These are phyloP conservation scores for Dicrostonyx torquatus DNA, from an alignment of 2,797 vertebrate genomes.

Conservation along the genomic window DNA sequence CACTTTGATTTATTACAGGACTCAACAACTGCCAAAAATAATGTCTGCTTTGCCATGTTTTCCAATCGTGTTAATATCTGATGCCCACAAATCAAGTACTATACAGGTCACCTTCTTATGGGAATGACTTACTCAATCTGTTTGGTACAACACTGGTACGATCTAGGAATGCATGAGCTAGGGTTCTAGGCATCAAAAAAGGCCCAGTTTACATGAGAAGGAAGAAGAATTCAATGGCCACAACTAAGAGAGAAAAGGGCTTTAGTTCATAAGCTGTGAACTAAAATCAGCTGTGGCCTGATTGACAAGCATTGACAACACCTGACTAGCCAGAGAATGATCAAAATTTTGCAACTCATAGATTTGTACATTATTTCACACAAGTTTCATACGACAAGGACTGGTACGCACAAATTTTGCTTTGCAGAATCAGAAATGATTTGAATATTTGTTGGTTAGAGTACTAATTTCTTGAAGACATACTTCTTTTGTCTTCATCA, in stretches of 20 bases:
- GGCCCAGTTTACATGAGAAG: too few relatives aligned
- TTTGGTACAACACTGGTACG: neutral
- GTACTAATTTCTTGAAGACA: neutral
- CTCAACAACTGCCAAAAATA: neutral
- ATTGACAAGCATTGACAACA: fast-evolving
- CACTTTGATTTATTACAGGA: neutral
- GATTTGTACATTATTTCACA: too few relatives aligned
- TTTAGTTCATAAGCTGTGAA: neutral
- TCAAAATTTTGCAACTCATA: neutral
- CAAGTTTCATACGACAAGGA: neutral
- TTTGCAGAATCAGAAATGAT: neutral
- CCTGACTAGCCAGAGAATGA: neutral
- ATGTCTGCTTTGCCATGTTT: neutral
- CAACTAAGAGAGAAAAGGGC: neutral
- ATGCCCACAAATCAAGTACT: neutral
- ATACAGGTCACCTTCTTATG: neutral
- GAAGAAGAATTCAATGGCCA: neutral
- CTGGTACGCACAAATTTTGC: neutral
- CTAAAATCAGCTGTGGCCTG: neutral
- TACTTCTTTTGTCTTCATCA: neutral
- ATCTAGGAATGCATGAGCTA: neutral
- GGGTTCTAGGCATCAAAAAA: neutral
- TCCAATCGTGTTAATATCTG: neutral
- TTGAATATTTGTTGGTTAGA: neutral
- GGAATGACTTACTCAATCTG: neutral